Base-by-base conservation (phyloP, 2,113 vertebrate species). In the Halcyon malimbica region DNA sequence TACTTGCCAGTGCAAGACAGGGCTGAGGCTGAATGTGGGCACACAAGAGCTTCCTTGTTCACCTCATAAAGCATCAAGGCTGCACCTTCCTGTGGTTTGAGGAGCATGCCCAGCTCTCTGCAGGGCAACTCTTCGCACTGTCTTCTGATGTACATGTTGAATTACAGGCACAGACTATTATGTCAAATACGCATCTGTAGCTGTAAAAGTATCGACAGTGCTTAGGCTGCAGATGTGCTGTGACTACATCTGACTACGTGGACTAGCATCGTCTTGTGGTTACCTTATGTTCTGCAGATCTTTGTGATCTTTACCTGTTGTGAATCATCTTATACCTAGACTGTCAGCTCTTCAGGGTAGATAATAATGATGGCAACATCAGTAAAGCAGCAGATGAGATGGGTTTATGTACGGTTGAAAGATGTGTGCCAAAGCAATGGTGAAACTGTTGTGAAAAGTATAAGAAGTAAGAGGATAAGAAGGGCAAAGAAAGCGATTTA, bases 51-150 rank as follows among this genome's bases (percentile, higher is more conserved):
- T 1, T 56, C 24, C 42, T 23, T 25, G 7, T 19, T 21, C 42
- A 13, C 28, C 35, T 9, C 3, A 0, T 0, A 8, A 24, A 31
- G 51, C 0, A 0, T 46, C 6, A 2, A 6, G 3, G 2, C 31
- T 13, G 37, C 19, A 15, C 33, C 41, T 5, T 33, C 19, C 18
- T 2, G 2, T 3, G 46, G 64, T 8, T 4, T 16, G 59, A 65
- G 44, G 26, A 13, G 19, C 0, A 21, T 24, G 42, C 41, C 37
- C 76, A 35, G 63, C 60, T 24, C 41, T 16, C 89, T 29, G 57
- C 63, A 44, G 71, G 51, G 35, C 5, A 15, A 13, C 13, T 9
- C 65, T 31, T 6, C 14, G 28, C 8, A 2, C 25, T 20, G 10
- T 25, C 11, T 69, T 54, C 62, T 51, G 6, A 0, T 1, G 29